Conservation (phyloP, 2,797 vertebrate species). For the Poecilia wingei region DNA sequence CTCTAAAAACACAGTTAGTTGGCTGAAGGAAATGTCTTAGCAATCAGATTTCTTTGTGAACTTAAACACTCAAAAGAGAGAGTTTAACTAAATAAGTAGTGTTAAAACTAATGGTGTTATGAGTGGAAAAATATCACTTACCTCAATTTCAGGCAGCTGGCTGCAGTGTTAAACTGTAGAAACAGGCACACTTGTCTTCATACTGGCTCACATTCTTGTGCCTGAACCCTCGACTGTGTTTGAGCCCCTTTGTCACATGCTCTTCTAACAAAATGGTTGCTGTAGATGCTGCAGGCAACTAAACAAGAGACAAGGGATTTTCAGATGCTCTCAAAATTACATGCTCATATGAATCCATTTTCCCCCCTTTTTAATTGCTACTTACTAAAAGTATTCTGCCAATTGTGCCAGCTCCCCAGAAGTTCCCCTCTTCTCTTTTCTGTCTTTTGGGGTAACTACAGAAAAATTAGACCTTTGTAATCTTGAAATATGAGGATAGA, state of each 20-base stretch:
- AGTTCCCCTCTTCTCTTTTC: background rate
- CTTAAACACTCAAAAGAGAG: background rate
- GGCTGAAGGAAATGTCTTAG: background rate
- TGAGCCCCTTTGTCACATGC: constrained; percentile 55
- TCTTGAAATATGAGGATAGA: constrained; percentile 25
- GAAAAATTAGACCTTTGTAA: constrained; percentile 24
- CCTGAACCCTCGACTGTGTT: constrained; percentile 31
- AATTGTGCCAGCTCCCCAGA: background rate
- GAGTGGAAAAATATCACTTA: constrained; percentile 34
- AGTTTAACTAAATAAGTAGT: background rate
- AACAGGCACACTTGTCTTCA: constrained; percentile 19
- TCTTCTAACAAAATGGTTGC: constrained; percentile 30
- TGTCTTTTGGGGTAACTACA: background rate
- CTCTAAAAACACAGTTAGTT: background rate
- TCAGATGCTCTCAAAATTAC: background rate
- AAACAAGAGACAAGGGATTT: background rate
- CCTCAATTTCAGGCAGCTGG: constrained; percentile 49
- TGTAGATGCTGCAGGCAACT: constrained; percentile 9
- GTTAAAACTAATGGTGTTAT: background rate
- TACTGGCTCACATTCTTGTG: constrained; percentile 42
- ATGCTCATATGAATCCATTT: background rate
- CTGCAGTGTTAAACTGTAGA: constrained; percentile 24
- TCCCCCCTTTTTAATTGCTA: background rate
- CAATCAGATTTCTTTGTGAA: background rate
- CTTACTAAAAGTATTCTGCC: background rate